A percentile compares a stretch with the other conserved stretches of the same genome.
phyloP scores from a whole-genome alignment of 2,888 invertebrate genomes.

The Cheilosia grossa region DNA sequence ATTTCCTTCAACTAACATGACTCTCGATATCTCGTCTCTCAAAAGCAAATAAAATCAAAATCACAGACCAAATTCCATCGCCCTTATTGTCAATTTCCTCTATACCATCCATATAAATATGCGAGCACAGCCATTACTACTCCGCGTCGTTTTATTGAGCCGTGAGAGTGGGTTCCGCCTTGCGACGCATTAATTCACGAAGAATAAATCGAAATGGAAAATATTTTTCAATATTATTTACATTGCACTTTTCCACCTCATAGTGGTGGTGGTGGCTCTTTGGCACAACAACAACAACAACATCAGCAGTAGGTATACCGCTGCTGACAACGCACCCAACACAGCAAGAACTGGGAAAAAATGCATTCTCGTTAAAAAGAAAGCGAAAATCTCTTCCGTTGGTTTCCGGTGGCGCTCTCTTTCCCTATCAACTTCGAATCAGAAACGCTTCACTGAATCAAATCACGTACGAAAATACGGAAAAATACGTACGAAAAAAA shows the following conservation, averaged over 20 bases:
- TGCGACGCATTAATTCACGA: constrained; percentile 71
- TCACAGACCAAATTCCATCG: constrained; percentile 63
- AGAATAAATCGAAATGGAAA: constrained; percentile 74
- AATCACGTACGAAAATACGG: constrained; percentile 64
- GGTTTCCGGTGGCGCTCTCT: constrained; percentile 33
- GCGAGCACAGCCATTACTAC: constrained; percentile 4
- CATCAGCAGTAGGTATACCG: not conserved
- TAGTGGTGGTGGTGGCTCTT: not conserved
- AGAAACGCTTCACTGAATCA: constrained; percentile 74
- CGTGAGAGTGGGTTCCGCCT: not conserved
- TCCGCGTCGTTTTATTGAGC: not conserved
- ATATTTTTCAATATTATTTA: constrained; percentile 74
- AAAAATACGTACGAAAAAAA: not conserved
- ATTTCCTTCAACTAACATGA: constrained; percentile 63
- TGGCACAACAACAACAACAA: constrained; percentile 1
- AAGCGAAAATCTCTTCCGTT: constrained; percentile 71
- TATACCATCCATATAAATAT: constrained; percentile 26
- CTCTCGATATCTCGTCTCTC: constrained; percentile 8
- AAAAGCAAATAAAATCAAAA: constrained; percentile 67
- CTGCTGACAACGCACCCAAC: not conserved
- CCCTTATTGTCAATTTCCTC: constrained; percentile 60
- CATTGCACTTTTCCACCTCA: constrained; percentile 70
- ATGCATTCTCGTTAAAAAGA: constrained; percentile 71
- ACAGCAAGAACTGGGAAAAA: constrained; percentile 41
- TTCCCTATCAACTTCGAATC: constrained; percentile 60